Conservation (phyloP, 2,113 vertebrate species). For the Aix galericulata region DNA sequence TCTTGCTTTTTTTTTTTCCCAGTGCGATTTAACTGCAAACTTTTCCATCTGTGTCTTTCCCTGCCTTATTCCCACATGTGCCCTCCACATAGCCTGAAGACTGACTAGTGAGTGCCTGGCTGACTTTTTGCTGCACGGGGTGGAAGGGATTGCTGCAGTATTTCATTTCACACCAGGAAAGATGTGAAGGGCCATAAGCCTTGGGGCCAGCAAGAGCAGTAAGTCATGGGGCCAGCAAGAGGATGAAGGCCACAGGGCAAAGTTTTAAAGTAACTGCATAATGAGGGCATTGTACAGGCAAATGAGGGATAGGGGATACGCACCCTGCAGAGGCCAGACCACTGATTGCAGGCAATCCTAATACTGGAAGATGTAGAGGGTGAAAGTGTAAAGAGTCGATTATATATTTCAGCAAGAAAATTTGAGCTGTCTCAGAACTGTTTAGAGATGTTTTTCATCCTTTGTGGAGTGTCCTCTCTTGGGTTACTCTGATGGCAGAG, state of each 20-base stretch:
- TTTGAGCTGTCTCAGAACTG: not conserved
- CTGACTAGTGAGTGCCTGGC: not conserved
- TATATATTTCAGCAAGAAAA: not conserved
- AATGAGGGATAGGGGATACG: not conserved
- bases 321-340: not conserved
- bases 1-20: not conserved
- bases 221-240: constrained; percentile 1
- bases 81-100: not conserved
- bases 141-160: not conserved
- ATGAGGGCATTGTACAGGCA: not conserved
- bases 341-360: not conserved
- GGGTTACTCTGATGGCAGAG: not conserved
- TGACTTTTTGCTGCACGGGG: not conserved
- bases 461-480: not conserved
- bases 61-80: not conserved
- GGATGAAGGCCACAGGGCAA: not conserved
- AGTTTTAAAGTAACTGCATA: constrained; percentile 27
- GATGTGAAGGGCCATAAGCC: not conserved
- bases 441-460: not conserved
- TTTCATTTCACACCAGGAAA: not conserved
- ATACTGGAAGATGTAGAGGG: not conserved
- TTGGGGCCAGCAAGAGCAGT: not conserved
- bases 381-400: not conserved
- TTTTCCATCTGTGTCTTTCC: not conserved
- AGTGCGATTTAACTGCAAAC: not conserved